Percentiles rank a stretch among this genome's conserved stretches.
phyloP scores from a whole-genome alignment of 2,797 vertebrate genomes.

The Cossypha heuglini region DNA sequence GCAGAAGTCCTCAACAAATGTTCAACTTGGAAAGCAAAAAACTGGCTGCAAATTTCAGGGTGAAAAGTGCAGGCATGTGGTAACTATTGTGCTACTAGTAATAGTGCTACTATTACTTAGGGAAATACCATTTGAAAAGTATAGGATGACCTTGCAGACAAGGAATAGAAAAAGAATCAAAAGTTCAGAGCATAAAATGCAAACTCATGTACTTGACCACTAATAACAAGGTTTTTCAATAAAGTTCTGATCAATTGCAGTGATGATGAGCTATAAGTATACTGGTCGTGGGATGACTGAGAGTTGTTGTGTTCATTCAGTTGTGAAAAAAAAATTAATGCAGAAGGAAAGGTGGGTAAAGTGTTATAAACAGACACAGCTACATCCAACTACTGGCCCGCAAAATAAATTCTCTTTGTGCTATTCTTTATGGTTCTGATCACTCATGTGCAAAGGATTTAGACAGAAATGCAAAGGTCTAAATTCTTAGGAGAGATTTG shows the following conservation, averaged over 20 bases:
- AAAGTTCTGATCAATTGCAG: background rate
- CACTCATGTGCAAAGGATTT: background rate
- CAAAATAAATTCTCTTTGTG: background rate
- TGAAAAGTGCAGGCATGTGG: background rate
- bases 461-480: background rate
- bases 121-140: background rate
- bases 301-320: background rate
- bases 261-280: background rate
- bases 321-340: background rate
- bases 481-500: background rate
- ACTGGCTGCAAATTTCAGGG: background rate
- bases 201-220: background rate
- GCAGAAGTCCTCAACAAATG: background rate
- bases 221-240: background rate
- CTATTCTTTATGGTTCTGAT: background rate
- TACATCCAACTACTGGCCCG: accelerated
- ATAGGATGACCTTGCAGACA: background rate
- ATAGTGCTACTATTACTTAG: background rate
- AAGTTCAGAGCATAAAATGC: background rate
- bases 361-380: background rate
- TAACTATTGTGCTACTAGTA: too few species aligned
- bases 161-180: background rate
- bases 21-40: background rate
- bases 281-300: background rate
- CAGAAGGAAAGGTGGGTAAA: background rate